phyloP scores from a whole-genome alignment of 2,797 vertebrate species.

The Gambelia wislizenii region DNA sequence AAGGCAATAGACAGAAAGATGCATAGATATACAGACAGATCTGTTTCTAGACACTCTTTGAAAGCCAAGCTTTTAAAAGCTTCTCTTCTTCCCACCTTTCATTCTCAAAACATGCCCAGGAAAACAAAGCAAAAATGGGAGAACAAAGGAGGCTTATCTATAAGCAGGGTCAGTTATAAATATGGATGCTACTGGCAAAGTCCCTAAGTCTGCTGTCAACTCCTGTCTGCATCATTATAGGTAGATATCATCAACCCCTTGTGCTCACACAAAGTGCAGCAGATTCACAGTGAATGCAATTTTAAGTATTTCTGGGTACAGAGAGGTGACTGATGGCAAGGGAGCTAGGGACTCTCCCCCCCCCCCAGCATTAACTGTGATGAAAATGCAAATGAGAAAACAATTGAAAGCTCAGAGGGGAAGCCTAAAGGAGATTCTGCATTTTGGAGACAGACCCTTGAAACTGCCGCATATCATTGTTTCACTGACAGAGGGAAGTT shows the following conservation, averaged over 20 bases:
- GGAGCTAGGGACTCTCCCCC: background rate
- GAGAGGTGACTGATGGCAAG: slow-evolving; percentile 17
- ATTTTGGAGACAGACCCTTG: slow-evolving; percentile 53
- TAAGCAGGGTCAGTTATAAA: slow-evolving; percentile 42
- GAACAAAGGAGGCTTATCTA: slow-evolving; percentile 54
- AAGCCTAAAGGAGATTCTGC: slow-evolving; percentile 58
- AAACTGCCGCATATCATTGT: slow-evolving; percentile 4
- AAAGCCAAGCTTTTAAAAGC: slow-evolving; percentile 39
- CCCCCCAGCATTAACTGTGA: slow-evolving; percentile 11
- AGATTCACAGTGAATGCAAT: slow-evolving; percentile 39
- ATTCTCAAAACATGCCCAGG: slow-evolving; percentile 2
- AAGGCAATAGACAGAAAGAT: slow-evolving; percentile 66
- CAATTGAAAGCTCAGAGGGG: slow-evolving; percentile 36
- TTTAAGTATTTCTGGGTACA: slow-evolving; percentile 5
- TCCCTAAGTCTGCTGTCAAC: slow-evolving; percentile 24
- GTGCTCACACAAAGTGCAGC: slow-evolving; percentile 36
- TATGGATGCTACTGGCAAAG: slow-evolving; percentile 6
- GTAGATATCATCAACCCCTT: slow-evolving; percentile 38
- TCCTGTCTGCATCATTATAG: slow-evolving; percentile 9
- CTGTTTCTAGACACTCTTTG: slow-evolving; percentile 42
- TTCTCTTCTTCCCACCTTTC: background rate
- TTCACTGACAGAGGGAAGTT: slow-evolving; percentile 23
- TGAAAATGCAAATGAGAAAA: slow-evolving; percentile 35
- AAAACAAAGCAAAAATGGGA: slow-evolving; percentile 55
- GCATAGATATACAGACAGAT: slow-evolving; percentile 18